Percentiles rank a stretch among this genome's conserved stretches.
phyloP scores from a whole-genome alignment of 2,113 vertebrate species.

The Pipra filicauda region DNA sequence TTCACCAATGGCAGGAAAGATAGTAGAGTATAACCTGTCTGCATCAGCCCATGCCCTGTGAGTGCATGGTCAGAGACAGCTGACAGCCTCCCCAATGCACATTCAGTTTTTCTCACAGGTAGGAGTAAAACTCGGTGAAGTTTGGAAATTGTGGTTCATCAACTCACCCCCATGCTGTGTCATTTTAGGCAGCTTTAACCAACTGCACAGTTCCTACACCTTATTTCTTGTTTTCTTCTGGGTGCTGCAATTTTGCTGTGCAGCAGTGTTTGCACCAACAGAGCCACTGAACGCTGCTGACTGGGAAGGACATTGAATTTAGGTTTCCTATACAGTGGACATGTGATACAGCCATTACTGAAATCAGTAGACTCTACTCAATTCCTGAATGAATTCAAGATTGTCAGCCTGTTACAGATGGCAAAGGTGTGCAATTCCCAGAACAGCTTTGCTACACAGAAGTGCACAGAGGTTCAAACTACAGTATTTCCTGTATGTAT shows the following conservation, averaged over 20 bases:
- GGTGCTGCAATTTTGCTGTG: not conserved
- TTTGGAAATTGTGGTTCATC: not conserved
- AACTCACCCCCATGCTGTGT: not conserved
- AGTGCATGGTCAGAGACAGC: not conserved
- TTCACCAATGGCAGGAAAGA: not conserved
- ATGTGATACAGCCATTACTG: not conserved
- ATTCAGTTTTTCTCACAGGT: accelerated
- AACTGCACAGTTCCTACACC: not conserved
- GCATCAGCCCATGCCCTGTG: not conserved
- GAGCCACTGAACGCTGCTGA: not conserved
- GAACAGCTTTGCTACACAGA: not conserved
- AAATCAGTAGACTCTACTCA: not conserved
- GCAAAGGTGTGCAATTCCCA: not conserved
- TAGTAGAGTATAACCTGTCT: not conserved
- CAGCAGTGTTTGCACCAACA: not conserved
- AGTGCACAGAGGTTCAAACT: not conserved
- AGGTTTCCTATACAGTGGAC: not conserved
- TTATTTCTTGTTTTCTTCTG: not conserved
- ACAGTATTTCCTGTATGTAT: not conserved
- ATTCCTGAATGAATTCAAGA: not conserved
- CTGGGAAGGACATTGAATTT: not conserved
- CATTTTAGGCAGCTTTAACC: not conserved
- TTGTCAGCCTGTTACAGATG: not conserved
- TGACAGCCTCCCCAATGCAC: not conserved
- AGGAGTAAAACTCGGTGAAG: not conserved